Percentiles rank a stretch among this genome's conserved stretches.
These are phyloP conservation scores for Cyprinodon variegatus DNA, from an alignment of 2,113 vertebrate genomes.

Conservation along the genomic window DNA sequence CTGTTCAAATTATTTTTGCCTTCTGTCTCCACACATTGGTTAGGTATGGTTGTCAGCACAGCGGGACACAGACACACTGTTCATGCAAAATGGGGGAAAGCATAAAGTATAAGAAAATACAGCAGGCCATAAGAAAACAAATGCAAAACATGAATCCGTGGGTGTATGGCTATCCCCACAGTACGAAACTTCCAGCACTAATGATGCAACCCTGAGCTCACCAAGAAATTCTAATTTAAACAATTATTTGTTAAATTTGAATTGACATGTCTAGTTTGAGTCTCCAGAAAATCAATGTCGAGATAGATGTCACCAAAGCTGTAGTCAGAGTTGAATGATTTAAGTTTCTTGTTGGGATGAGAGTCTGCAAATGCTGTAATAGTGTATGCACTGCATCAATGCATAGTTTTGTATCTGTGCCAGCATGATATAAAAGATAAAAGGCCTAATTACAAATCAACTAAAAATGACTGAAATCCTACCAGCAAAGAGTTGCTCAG, in stretches of 20 bases:
- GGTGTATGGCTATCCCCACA: neutral
- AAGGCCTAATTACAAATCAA: conserved; percentile 60
- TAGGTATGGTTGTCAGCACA: neutral
- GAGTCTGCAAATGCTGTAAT: conserved; percentile 42
- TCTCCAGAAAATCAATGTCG: conserved; percentile 7
- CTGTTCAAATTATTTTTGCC: neutral
- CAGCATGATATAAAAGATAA: conserved; percentile 56
- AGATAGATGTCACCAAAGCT: conserved; percentile 12
- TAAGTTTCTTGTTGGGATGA: conserved; percentile 4
- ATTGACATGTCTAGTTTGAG: neutral
- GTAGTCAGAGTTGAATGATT: conserved; percentile 26
- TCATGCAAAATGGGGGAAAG: conserved; percentile 14
- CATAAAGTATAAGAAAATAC: neutral
- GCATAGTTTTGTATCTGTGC: conserved; percentile 47
- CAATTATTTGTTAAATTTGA: neutral
- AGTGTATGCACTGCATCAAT: conserved; percentile 38
- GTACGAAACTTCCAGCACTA: conserved; percentile 8
- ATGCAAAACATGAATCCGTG: conserved; percentile 8
- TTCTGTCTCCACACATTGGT: neutral
- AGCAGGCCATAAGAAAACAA: neutral
- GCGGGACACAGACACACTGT: neutral
- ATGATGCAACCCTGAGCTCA: conserved; percentile 13
- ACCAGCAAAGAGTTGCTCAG: conserved; percentile 47
- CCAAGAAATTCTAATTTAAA: conserved; percentile 2
- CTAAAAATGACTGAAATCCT: conserved; percentile 63